Conservation (phyloP, 2,888 invertebrate genomes). For the Oeneis ivallda region DNA sequence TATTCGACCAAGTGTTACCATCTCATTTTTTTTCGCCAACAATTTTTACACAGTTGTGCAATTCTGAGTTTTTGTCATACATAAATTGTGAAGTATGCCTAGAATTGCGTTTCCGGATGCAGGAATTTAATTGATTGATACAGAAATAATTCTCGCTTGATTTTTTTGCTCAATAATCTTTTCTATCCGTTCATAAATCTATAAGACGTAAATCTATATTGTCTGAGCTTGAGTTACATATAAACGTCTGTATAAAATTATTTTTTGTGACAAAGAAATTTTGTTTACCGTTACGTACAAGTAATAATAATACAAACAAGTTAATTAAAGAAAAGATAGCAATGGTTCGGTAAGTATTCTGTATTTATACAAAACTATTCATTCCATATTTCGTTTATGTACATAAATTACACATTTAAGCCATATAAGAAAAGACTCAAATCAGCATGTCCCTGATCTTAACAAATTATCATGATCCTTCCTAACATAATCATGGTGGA, state of each 20-base stretch:
- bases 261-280: neutral
- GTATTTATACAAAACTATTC: neutral
- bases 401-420: no score
- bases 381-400: neutral
- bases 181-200: neutral
- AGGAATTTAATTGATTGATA: neutral
- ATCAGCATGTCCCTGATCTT: neutral
- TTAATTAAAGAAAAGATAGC: constrained; percentile 5
- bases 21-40: constrained; percentile 33
- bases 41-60: constrained; percentile 14
- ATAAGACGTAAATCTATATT: neutral
- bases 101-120: neutral
- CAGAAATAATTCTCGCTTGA: neutral
- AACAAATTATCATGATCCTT: no score
- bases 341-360: constrained; percentile 2
- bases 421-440: no score
- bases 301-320: neutral
- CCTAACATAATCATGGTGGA: no score
- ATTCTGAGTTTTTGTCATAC: constrained; percentile 14
- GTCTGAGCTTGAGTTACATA: neutral
- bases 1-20: constrained; percentile 32
- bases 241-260: neutral
- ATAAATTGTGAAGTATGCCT: neutral
- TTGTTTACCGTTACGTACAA: neutral
- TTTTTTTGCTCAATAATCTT: neutral